Percentiles rank a stretch among this genome's conserved stretches.
phyloP scores from a whole-genome alignment of 1,140 invertebrate species.

The Drosophila sechellia region DNA sequence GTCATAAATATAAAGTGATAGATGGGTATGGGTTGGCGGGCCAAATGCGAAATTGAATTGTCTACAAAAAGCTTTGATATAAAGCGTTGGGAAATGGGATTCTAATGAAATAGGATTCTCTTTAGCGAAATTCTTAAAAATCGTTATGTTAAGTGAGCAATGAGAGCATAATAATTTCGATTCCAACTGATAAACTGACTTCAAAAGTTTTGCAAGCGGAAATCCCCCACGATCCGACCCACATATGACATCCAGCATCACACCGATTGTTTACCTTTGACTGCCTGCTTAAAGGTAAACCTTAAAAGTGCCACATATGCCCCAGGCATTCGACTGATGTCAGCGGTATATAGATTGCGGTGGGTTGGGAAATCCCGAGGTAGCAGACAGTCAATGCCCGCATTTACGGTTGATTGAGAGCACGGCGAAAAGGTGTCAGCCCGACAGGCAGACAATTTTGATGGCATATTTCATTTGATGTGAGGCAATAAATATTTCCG shows the following conservation, averaged over 20 bases:
- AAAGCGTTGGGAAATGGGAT: not conserved
- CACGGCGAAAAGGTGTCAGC: constrained; percentile 70
- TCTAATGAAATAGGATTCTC: not conserved
- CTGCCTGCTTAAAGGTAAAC: constrained; percentile 43
- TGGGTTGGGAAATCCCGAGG: not conserved
- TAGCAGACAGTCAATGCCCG: constrained; percentile 40
- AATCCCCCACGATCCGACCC: constrained; percentile 22
- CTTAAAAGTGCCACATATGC: constrained; percentile 41
- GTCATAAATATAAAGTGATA: constrained; percentile 81
- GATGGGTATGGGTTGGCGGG: constrained; percentile 36
- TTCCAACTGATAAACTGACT: constrained; percentile 22
- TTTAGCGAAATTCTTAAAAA: not conserved
- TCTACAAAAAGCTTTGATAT: not conserved
- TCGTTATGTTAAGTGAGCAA: constrained; percentile 25
- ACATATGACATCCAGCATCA: constrained; percentile 10
- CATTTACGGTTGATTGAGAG: constrained; percentile 72
- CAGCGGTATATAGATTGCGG: constrained; percentile 25
- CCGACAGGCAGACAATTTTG: constrained; percentile 74
- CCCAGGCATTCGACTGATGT: constrained; percentile 70
- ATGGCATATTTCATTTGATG: constrained; percentile 77
- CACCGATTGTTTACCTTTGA: constrained; percentile 38
- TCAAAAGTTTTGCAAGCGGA: constrained; percentile 17
- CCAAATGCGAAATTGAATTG: constrained; percentile 40
- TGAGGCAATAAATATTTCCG: constrained; percentile 75
- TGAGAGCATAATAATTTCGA: not conserved